Base-by-base conservation (phyloP, 2,797 vertebrate genomes). In the Chelmon rostratus region DNA sequence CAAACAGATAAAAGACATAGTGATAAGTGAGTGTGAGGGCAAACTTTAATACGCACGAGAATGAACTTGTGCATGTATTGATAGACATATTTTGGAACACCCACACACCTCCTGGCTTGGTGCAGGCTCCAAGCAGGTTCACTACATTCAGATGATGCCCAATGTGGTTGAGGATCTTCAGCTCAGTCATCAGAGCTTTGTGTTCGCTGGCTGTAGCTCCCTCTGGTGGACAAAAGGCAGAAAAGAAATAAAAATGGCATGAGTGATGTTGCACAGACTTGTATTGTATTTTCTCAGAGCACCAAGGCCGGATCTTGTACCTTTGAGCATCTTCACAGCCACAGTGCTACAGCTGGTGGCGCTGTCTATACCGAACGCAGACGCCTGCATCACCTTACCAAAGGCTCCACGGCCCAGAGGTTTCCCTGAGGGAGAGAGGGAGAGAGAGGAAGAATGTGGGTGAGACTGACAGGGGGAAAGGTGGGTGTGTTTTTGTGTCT, bases 271-370 rank as follows among this genome's bases (percentile, higher is more conserved):
- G 9, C 23, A 38, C 37, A 64, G 5, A 46, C 37, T 5, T 8
- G 61, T 2, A 21, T 61, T 33, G 61, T 2, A 21, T 61, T 33
- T 62, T 53, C 15, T 42, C 1, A 11, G 11, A 47, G 7, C 10
- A 25, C 19, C 35, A 37, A 18, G 8, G 31, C 3, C 15, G 3
- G 3, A n/a, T 58, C 6, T 8, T 28, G 31, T 95, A 99, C 98
- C 98, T 98, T 99, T 99, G 72, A 99, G 94, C 98, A 99, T 99
- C 90, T 99, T 99, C 47, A 99, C 97, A 40, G 98, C 98, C 75
- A 99, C 97, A 2, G 96, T 97, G 85, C 93, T 95, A 94, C 97
- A 97, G 1, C 96, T 94, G 77, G 95, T 91, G n/a, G 95, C 92
- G 75, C 93, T 96, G 78, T 96, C 94, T 61, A 99, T 97, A 72